A percentile compares a stretch with the other conserved stretches of the same genome.
phyloP scores from a whole-genome alignment of 2,113 vertebrate species.

The Melanotaenia duboulayi region DNA sequence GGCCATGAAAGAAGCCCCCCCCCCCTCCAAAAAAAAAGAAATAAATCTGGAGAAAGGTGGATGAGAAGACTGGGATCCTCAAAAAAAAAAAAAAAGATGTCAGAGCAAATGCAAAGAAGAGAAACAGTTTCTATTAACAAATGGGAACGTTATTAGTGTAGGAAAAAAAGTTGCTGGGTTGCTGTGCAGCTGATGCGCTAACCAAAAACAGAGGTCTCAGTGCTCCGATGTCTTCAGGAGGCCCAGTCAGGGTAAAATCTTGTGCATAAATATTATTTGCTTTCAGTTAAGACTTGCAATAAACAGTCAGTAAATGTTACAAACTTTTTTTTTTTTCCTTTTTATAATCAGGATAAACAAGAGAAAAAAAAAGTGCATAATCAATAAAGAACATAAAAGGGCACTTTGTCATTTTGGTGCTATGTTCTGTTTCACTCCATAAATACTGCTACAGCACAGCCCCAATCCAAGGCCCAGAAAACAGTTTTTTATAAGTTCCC shows the following conservation, averaged over 20 bases:
- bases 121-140: not conserved
- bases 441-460: slow-evolving; percentile 78
- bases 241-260: slow-evolving; percentile 28
- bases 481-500: slow-evolving; percentile 43
- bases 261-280: slow-evolving; percentile 50
- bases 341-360: slow-evolving; percentile 53
- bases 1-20: slow-evolving; percentile 34
- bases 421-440: slow-evolving; percentile 66
- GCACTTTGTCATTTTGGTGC: slow-evolving; percentile 79
- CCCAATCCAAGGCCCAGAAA: slow-evolving; percentile 62
- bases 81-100: slow-evolving; percentile 22
- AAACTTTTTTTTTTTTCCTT: slow-evolving; percentile 35
- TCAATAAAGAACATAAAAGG: slow-evolving; percentile 73
- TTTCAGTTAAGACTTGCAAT: slow-evolving; percentile 58
- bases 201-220: slow-evolving; percentile 43
- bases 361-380: slow-evolving; percentile 73
- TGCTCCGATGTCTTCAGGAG: slow-evolving; percentile 52
- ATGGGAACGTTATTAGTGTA: slow-evolving; percentile 14
- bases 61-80: slow-evolving; percentile 20
- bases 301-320: slow-evolving; percentile 60
- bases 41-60: slow-evolving; percentile 4
- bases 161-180: slow-evolving; percentile 7
- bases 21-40: slow-evolving; percentile 39
- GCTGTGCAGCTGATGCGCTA: not conserved
- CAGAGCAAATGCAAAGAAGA: not conserved